A percentile compares a stretch with the other conserved stretches of the same genome.
Evolutionary conservation across 2,797 vertebrate genomes (phyloP).

Genomic region (Melanotaenia pygmaea): DNA sequence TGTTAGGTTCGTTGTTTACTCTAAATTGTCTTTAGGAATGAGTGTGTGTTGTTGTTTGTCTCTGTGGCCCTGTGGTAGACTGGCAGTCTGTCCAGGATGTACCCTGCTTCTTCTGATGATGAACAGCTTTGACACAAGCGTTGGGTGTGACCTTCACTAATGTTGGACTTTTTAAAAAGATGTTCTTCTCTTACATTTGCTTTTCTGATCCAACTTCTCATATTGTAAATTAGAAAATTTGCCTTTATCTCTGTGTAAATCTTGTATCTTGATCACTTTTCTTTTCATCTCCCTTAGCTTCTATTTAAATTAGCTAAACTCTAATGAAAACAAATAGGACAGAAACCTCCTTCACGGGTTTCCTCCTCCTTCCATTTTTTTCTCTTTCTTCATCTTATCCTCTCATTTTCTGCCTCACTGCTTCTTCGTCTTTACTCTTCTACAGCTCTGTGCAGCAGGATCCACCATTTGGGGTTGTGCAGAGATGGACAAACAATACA

Average conservation of each 20-base stretch:
- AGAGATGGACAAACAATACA: neutral
- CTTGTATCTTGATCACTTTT: neutral
- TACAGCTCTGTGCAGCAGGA: neutral
- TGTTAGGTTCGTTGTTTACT: too few species aligned
- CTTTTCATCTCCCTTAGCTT: constrained; percentile 22
- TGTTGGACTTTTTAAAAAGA: neutral
- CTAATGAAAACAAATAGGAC: constrained; percentile 55
- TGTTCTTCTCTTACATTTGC: neutral
- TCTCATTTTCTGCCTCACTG: constrained; percentile 4
- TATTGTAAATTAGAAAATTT: neutral
- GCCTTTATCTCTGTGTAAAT: neutral
- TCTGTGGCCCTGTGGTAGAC: too few species aligned
- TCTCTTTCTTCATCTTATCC: neutral
- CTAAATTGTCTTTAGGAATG: too few species aligned
- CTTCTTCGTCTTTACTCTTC: constrained; percentile 23
- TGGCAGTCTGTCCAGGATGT: too few species aligned
- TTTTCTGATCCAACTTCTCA: neutral
- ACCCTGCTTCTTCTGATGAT: too few species aligned
- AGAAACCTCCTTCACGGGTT: constrained; percentile 32
- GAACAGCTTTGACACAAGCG: too few species aligned
- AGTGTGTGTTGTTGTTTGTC: too few species aligned
- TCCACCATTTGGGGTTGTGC: constrained; percentile 44
- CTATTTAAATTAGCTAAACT: constrained; percentile 53
- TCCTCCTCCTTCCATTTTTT: constrained; percentile 9
- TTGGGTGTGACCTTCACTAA: too few species aligned